Evolutionary conservation across 2,797 vertebrate genomes (phyloP), one percentile per base, ranked within the genome.

Genomic region (Gobio occitaniae): DNA sequence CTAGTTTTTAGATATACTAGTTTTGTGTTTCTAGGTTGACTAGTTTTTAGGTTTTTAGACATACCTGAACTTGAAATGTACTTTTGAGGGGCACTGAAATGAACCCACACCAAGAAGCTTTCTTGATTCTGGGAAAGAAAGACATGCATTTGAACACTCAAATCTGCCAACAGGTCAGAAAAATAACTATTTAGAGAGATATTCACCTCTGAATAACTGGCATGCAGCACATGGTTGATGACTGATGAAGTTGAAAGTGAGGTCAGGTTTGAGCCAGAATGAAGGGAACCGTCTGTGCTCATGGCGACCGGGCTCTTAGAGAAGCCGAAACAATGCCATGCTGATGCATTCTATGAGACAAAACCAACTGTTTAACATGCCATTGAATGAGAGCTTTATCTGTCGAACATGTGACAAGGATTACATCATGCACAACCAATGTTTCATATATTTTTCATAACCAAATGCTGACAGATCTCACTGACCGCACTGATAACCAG

Each of bases 401-500:
- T 9, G 52, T 6, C 54, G 54, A 15, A 80, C 70, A 56, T 38
- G 38, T 56, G 38, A 44, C 13, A n/a, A 70, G 41, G 11, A n/a
- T 12, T 52, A 56, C 44, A 78, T 25, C 11, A 38, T 11, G 38
- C 11, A 32, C 2, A 38, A 15, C 7, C 10, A 21, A 7, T 41
- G 21, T 25, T 48, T 32, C 65, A 79, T 19, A 68, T 3, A 41
- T 66, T 17, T 52, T 76, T 65, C 29, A 41, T 50, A 80, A 65
- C 5, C 16, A 78, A 48, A 29, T 9, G 17, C 13, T 16, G 47
- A 13, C 11, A 63, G 56, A 48, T 47, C 16, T 17, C 21, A 97
- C 98, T 98, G 92, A 99, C 98, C 3, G 98, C 97, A 84, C 95
- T 97, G 91, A 99, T 98, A 83, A 96, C 95, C 77, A 99, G 95